phyloP scores from a whole-genome alignment of 2,888 invertebrate species.

The Julus scandinavius region DNA sequence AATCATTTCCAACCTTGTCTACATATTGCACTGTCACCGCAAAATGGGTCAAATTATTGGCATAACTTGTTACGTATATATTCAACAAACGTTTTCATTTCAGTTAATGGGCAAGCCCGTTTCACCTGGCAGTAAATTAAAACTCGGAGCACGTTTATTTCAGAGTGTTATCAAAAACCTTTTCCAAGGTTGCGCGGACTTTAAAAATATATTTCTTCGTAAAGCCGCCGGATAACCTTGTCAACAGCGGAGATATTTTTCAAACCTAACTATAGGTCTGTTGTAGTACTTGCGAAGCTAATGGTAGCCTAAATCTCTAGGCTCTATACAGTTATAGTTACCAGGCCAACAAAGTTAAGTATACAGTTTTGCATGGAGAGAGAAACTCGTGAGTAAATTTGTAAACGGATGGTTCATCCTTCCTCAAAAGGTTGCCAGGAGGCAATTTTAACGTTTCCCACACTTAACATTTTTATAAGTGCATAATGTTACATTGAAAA shows the following conservation, averaged over 20 bases:
- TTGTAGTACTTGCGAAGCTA: neutral
- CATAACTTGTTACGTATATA: neutral
- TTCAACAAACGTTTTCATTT: neutral
- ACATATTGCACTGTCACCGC: neutral
- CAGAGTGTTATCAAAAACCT: neutral
- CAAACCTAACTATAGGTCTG: constrained; percentile 17
- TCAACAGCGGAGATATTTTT: constrained; percentile 8
- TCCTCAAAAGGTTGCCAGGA: neutral
- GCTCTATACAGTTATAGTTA: neutral
- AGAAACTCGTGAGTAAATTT: neutral
- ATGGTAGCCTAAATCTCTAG: neutral
- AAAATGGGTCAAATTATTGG: neutral
- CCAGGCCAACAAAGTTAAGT: neutral
- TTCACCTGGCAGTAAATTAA: constrained; percentile 1
- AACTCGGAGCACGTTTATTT: constrained; percentile 12
- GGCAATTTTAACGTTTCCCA: neutral
- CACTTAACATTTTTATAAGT: no score
- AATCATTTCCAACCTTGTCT: no score
- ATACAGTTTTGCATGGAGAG: neutral
- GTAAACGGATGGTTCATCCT: neutral
- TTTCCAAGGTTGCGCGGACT: constrained; percentile 1
- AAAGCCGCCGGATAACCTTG: constrained; percentile 33
- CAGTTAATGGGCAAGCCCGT: neutral
- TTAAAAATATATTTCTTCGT: constrained; percentile 39
- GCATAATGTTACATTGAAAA: neutral